Percentiles rank a stretch among this genome's conserved stretches.
Conservation (phyloP, 35 echinoderm and acorn worm species). For the Antedon bifida region DNA sequence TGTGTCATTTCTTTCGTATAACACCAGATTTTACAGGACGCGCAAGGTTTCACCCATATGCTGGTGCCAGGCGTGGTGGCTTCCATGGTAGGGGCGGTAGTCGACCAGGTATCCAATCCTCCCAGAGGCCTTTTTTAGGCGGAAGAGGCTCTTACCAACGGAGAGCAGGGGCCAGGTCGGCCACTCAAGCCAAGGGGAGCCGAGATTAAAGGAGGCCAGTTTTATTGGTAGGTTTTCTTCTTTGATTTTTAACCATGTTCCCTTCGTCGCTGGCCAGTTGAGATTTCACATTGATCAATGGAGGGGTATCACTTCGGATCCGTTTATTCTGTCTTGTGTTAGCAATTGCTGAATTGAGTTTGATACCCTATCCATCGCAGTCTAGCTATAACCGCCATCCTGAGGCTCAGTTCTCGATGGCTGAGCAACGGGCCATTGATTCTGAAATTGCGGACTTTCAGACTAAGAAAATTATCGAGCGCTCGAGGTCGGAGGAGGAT, state of each 20-base stretch:
- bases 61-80: too few relatives aligned
- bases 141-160: background rate
- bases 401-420: background rate
- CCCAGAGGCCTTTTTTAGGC: background rate
- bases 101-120: background rate
- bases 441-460: slow-evolving; percentile 2
- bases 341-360: background rate
- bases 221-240: background rate
- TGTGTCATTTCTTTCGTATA: too few relatives aligned
- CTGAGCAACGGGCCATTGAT: background rate
- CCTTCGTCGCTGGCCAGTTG: background rate
- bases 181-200: background rate
- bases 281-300: background rate
- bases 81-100: background rate
- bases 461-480: slow-evolving; percentile 12
- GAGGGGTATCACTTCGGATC: background rate
- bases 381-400: background rate
- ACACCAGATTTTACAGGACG: too few relatives aligned
- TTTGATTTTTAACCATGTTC: background rate
- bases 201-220: background rate
- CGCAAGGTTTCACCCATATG: too few relatives aligned
- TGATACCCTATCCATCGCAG: background rate
- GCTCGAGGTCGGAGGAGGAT: background rate
- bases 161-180: background rate
- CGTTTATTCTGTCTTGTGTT: background rate